Conservation (phyloP, 2,888 invertebrate species). For the Lagria hirta region DNA sequence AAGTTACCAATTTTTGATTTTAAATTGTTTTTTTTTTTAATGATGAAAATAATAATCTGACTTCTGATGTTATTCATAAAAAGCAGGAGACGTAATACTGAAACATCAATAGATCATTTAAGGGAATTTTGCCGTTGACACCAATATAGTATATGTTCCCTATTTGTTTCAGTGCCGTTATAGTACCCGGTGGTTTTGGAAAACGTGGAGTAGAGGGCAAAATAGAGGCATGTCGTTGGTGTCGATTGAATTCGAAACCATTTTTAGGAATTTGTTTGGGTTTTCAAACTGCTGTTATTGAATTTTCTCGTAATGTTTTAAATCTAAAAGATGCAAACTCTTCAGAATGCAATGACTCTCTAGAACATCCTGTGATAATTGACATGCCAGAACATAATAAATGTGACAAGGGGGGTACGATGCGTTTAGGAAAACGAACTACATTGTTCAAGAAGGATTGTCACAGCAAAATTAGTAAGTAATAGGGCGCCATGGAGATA, state of each 20-base stretch:
- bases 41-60: neutral
- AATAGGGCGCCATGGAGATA: neutral
- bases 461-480: slow-evolving; percentile 64
- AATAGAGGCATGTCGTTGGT: slow-evolving; percentile 91
- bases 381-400: slow-evolving; percentile 99
- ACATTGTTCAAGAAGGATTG: slow-evolving; percentile 73
- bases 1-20: neutral
- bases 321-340: slow-evolving; percentile 77
- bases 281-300: slow-evolving; percentile 94
- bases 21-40: slow-evolving; percentile 3
- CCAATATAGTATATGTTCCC: too few species aligned
- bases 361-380: slow-evolving; percentile 80
- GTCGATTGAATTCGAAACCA: slow-evolving; percentile 85
- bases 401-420: slow-evolving; percentile 93
- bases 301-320: slow-evolving; percentile 87
- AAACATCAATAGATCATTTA: too few species aligned
- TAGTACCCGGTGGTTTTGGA: slow-evolving; percentile 98
- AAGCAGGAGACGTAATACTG: neutral
- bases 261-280: slow-evolving; percentile 97
- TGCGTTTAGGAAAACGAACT: slow-evolving; percentile 92
- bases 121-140: too few species aligned
- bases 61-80: neutral
- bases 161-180: slow-evolving; percentile 70
- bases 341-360: slow-evolving; percentile 78
- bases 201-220: slow-evolving; percentile 95